Base-by-base conservation (phyloP, 2,797 vertebrate species). In the Carapus acus region DNA sequence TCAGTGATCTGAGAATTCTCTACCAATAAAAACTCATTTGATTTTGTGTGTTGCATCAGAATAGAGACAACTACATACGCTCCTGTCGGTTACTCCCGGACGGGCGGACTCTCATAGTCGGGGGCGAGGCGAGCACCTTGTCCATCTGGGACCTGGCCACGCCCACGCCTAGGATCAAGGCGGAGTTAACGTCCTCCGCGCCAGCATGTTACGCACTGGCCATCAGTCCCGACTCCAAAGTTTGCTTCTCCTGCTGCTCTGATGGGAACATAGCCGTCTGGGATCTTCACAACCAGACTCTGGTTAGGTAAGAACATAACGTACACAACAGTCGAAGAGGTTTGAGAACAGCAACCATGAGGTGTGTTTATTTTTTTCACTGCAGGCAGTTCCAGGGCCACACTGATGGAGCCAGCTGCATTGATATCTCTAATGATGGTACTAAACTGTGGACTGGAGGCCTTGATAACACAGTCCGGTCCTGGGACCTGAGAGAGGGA, bases 371-470 rank as follows among this genome's bases (percentile, higher is more conserved):
- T 41, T 16, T 54, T 21, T 19, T 41, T 18, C 9, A 36, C 23
- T 47, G 1, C 49, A 97, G 94, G 83, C 94, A 97, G 80, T 97
- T 97, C 82, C 94, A 97, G 69, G 94, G 94, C 29, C 94, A 97
- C 90, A 97, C 94, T 0, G 94, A 97, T 0, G 94, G 94, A 1
- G 94, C 96, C 62, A 98, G 96, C 79, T 98, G 96, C 73, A 98
- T 98, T 57, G 96, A 98, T 43, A 98, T 98, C 70, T 98, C 96
- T 0, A 94, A 98, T 0, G 96, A 98, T 0, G 96, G 96, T 43
- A 98, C 95, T 39, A 98, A 98, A 71, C 77, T 98, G 72, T 98
- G 96, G 96, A 98, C 96, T 0, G 96, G 96, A 4, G 96, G 96
- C 6, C 81, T 98, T 83, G 96, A 98, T 67, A 98, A 98, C 86